Evolutionary conservation across 2,797 vertebrate genomes (phyloP), one percentile per base, ranked within the genome.

Genomic region (Crenichthys baileyi): DNA sequence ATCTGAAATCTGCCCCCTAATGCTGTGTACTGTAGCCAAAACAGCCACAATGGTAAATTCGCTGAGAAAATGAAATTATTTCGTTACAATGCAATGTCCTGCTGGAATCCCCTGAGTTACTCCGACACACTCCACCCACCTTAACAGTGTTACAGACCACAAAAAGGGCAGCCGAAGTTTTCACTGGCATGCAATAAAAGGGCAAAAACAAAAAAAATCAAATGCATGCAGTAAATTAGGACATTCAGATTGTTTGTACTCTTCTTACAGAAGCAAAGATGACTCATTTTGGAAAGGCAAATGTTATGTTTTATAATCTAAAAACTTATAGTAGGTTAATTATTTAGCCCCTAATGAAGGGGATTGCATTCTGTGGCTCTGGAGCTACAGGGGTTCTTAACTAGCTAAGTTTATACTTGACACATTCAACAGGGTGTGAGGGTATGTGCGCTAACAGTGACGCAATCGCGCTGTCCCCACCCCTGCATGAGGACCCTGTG

Each of bases 101-200:
- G 60, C 73, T 48, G 56, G 55, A 50, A 50, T 48, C 41, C 46
- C 58, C 26, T 61, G 56, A 61, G 73, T 53, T 24, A 36, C 50
- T 72, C n/a, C 9, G 48, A 71, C 65, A 67, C 67, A 46, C 31
- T 72, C 71, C 71, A 72, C 58, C 26, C 60, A 16, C 44, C 46
- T 51, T 20, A 75, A 63, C 73, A 31, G 13, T 11, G 41, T 48
- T 48, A 48, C 15, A 61, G 44, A 51, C 5, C 44, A 16, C 41
- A 53, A 24, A 65, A 13, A 16, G 61, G 61, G 20, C 20, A 22
- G 20, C 36, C 24, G 20, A 67, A 70, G 24, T 46, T 46, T 70
- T 46, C 24, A 70, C 12, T 70, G 24, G 67, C 41, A 70, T 46
- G 41, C 24, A 13, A n/a, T 44, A n/a, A 68, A 12, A 70, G 22